Conservation (phyloP, 2,888 invertebrate species). For the Clistopyga incitator region DNA sequence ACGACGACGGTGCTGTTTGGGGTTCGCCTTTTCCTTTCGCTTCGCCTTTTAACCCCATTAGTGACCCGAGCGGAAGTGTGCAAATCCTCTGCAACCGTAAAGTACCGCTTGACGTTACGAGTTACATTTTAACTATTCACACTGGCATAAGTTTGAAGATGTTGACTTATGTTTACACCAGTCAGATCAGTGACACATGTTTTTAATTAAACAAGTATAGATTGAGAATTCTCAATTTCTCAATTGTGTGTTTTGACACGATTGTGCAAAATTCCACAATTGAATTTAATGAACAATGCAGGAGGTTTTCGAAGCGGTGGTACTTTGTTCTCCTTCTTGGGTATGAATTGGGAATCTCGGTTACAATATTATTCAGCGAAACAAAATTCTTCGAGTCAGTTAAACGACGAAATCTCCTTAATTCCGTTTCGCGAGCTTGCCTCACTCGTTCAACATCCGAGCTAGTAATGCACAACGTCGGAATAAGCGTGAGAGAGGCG, state of each 20-base stretch:
- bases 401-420: constrained; percentile 11
- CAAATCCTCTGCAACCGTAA: constrained; percentile 73
- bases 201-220: no score
- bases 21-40: constrained; percentile 51
- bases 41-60: constrained; percentile 81
- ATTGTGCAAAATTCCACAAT: not conserved
- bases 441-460: constrained; percentile 13
- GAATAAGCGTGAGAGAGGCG: constrained; percentile 49
- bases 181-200: no score
- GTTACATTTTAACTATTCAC: not conserved
- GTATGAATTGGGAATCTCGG: not conserved
- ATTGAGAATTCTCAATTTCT: not conserved
- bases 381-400: constrained; percentile 15
- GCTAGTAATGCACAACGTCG: constrained; percentile 41
- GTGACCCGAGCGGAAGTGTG: constrained; percentile 69
- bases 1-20: not conserved
- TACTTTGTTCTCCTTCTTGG: not conserved
- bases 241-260: not conserved
- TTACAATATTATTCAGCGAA: constrained; percentile 12
- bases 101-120: constrained; percentile 64
- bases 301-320: not conserved
- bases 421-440: constrained; percentile 13
- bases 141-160: not conserved
- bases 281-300: not conserved
- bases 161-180: not conserved